Conservation (phyloP, 2,113 vertebrate species). For the Tragelaphus strepsiceros region DNA sequence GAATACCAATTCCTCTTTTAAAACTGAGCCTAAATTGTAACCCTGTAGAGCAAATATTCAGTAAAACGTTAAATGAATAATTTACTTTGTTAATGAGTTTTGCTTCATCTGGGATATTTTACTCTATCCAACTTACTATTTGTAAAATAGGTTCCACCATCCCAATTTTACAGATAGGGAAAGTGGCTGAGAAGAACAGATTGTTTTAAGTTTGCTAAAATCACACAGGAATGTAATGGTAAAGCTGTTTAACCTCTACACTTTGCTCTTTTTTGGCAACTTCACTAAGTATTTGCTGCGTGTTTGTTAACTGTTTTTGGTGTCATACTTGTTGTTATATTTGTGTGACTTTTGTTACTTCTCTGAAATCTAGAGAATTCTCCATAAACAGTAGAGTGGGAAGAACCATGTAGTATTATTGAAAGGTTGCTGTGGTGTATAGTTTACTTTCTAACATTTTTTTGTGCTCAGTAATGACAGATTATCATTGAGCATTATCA, state of each 20-base stretch:
- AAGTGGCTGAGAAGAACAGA: neutral
- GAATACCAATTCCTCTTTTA: neutral
- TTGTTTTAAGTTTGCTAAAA: neutral
- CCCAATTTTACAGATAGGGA: neutral
- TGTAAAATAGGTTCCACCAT: neutral
- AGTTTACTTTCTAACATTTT: constrained; percentile 9
- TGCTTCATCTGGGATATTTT: neutral
- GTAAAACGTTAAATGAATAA: neutral
- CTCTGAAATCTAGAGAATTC: neutral
- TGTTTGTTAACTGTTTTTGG: neutral
- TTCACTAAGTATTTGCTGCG: neutral
- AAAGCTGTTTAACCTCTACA: neutral
- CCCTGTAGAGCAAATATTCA: neutral
- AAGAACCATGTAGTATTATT: neutral
- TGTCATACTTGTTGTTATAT: neutral
- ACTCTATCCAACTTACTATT: neutral
- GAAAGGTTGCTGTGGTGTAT: neutral
- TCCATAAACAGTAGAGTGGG: neutral
- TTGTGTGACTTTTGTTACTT: neutral
- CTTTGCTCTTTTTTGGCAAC: neutral
- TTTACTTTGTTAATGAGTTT: neutral
- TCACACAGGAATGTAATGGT: neutral
- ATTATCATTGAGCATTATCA: neutral
- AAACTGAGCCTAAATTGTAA: neutral
- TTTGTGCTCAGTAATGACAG: neutral